Evolutionary conservation across 2,113 vertebrate species (phyloP).

Genomic region (Gymnobelideus leadbeateri): DNA sequence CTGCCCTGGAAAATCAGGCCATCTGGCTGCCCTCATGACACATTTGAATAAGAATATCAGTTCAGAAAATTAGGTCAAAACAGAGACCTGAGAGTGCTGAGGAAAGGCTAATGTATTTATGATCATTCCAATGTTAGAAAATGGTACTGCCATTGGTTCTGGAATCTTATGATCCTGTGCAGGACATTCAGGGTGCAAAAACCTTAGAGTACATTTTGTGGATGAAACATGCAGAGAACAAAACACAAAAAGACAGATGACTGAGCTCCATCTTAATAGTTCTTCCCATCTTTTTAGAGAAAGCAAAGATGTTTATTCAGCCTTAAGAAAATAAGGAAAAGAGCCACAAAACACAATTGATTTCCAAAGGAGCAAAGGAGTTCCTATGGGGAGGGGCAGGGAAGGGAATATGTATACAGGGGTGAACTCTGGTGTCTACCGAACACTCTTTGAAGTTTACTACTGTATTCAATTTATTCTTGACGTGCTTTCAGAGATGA

Average conservation of each 20-base stretch:
- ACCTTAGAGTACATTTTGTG: constrained; percentile 39
- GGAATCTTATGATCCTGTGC: background rate
- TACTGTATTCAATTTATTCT: background rate
- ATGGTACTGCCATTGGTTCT: background rate
- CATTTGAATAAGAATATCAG: constrained; percentile 73
- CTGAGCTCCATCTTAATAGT: background rate
- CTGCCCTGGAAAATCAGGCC: constrained; percentile 59
- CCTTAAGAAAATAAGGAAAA: background rate
- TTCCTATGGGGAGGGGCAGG: background rate
- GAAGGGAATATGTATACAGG: background rate
- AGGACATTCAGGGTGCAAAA: constrained; percentile 39
- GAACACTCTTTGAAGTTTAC: background rate
- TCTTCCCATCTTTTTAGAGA: constrained; percentile 1
- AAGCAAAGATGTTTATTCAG: background rate
- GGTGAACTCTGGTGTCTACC: background rate
- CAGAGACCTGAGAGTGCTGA: constrained; percentile 58
- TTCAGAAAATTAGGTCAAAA: constrained; percentile 75
- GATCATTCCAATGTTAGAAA: constrained; percentile 42
- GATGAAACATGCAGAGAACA: background rate
- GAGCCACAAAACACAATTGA: background rate
- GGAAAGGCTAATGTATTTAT: constrained; percentile 62
- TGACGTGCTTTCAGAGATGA: background rate
- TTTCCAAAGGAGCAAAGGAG: background rate
- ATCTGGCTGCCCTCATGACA: constrained; percentile 76
- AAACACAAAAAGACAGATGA: background rate